Conservation (phyloP, 1,140 invertebrate species). For the Drosophila albomicans region DNA sequence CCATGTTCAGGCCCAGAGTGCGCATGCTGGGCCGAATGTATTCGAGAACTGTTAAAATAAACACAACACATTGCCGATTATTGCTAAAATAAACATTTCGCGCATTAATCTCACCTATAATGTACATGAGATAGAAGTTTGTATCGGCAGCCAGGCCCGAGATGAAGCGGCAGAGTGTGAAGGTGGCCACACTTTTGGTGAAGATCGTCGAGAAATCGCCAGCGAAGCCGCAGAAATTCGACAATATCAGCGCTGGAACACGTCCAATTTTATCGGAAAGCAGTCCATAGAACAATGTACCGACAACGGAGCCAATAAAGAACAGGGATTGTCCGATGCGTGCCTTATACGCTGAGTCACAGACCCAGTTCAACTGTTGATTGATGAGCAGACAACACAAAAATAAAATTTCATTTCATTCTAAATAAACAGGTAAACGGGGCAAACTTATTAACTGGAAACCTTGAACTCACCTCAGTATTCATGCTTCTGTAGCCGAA, state of each 20-base stretch:
- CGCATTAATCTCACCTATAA: constrained; percentile 85
- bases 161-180: constrained; percentile 86
- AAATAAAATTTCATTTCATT: not conserved
- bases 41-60: constrained; percentile 85
- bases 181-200: constrained; percentile 85
- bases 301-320: constrained; percentile 87
- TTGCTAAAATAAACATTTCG: not conserved
- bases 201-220: constrained; percentile 87
- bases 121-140: constrained; percentile 89
- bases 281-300: constrained; percentile 86
- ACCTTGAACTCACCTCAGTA: constrained; percentile 85
- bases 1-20: constrained; percentile 87
- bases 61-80: not conserved
- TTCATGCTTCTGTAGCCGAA: constrained; percentile 86
- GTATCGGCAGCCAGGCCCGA: constrained; percentile 88
- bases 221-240: constrained; percentile 86
- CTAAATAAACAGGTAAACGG: not conserved
- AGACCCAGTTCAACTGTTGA: constrained; percentile 87
- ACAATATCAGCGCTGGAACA: constrained; percentile 86
- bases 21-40: constrained; percentile 87
- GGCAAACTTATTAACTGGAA: not conserved
- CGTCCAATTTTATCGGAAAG: constrained; percentile 87
- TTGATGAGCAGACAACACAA: constrained; percentile 31
- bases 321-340: constrained; percentile 87
- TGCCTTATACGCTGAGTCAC: constrained; percentile 87